Evolutionary conservation across 2,797 vertebrate genomes (phyloP).

Genomic region (Sternarchorhynchus goeldii): DNA sequence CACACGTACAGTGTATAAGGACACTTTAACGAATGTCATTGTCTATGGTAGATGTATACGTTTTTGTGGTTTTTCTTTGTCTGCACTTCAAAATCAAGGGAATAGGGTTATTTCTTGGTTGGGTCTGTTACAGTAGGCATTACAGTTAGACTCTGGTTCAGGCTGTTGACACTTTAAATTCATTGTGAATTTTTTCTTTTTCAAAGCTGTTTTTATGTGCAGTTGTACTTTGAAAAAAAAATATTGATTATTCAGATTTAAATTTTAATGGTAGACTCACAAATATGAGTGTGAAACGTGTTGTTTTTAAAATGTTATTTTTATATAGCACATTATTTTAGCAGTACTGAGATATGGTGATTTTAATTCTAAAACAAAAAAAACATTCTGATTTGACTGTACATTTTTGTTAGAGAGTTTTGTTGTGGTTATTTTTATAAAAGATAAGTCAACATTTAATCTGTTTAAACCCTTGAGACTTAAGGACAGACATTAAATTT

Average conservation of each 20-base stretch:
- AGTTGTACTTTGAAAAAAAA: conserved; percentile 4
- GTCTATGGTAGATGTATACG: too few relatives aligned
- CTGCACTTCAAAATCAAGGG: background rate
- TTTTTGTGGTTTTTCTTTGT: background rate
- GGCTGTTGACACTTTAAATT: conserved; percentile 14
- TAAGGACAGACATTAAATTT: background rate
- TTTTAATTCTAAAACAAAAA: conserved; percentile 9
- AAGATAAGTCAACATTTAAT: background rate
- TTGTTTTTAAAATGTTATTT: conserved; percentile 4
- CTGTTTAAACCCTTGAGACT: conserved; percentile 10
- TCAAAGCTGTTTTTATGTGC: background rate
- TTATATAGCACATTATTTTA: background rate
- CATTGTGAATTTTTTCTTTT: background rate
- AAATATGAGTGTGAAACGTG: conserved; percentile 13
- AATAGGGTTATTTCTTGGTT: background rate
- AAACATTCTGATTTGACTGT: background rate
- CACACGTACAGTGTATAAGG: background rate
- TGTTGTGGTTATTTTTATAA: too few relatives aligned
- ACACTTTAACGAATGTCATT: too few relatives aligned
- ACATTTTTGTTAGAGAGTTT: background rate
- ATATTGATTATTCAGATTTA: background rate
- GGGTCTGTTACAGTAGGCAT: background rate
- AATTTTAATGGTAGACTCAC: conserved; percentile 16
- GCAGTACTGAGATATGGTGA: conserved; percentile 4
- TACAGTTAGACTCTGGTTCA: background rate